Conservation (phyloP, 2,113 vertebrate species). For the Chionis minor region DNA sequence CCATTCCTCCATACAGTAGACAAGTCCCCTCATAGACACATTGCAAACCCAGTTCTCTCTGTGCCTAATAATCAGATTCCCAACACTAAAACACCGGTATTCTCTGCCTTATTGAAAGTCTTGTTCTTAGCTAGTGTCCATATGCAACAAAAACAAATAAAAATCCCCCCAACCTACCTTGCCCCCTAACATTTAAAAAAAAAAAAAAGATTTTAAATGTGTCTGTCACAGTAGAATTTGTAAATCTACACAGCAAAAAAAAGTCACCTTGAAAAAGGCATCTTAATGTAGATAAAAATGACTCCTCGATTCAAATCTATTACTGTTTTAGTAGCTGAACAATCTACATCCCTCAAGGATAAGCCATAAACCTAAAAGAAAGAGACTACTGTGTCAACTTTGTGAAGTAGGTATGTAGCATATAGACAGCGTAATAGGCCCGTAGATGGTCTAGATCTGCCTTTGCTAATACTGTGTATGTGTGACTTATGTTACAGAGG, state of each 20-base stretch:
- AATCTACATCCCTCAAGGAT: neutral
- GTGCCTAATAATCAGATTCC: neutral
- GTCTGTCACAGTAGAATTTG: neutral
- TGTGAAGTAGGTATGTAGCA: neutral
- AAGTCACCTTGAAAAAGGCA: neutral
- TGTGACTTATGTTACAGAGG: neutral
- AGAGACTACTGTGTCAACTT: neutral
- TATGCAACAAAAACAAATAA: neutral
- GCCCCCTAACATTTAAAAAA: neutral
- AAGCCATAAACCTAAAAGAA: neutral
- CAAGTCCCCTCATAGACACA: neutral
- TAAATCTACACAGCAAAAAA: neutral
- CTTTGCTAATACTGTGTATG: neutral
- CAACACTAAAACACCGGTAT: neutral
- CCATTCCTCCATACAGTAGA: neutral
- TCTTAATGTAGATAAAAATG: neutral
- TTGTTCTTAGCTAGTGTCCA: neutral
- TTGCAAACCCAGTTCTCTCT: neutral
- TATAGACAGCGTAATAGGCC: too few relatives aligned
- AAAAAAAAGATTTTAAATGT: neutral
- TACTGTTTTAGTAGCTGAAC: neutral
- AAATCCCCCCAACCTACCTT: neutral
- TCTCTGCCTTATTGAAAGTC: neutral
- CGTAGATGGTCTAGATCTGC: neutral
- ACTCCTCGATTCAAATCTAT: neutral